Evolutionary conservation across 2,113 vertebrate species (phyloP).

Genomic region (Hyperopisus bebe): DNA sequence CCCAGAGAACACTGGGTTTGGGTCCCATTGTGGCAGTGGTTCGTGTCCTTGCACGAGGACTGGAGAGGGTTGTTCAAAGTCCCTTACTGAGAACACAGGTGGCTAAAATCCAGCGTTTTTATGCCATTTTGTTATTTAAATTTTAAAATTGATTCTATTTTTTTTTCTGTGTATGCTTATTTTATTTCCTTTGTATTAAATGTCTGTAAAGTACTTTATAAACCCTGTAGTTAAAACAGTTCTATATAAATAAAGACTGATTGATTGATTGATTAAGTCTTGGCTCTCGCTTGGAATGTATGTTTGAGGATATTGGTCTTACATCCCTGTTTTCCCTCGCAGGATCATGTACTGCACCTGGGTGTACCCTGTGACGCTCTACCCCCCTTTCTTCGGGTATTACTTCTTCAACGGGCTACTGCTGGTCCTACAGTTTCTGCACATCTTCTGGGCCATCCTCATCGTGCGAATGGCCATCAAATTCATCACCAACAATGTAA

Average conservation of each 20-base stretch:
- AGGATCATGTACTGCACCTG: constrained; percentile 89
- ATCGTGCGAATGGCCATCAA: constrained; percentile 86
- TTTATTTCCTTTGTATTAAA: not conserved
- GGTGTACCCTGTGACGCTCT: constrained; percentile 77
- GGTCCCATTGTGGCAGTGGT: not conserved
- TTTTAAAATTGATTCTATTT: not conserved
- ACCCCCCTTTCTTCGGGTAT: constrained; percentile 85
- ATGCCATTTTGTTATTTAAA: not conserved
- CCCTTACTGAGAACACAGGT: not conserved
- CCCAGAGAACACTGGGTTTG: not conserved
- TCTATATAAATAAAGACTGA: not conserved
- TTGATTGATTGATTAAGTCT: not conserved
- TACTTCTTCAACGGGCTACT: constrained; percentile 92
- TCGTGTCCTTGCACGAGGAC: not conserved
- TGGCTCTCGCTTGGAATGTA: not conserved
- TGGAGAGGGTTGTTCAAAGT: not conserved
- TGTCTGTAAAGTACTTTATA: not conserved
- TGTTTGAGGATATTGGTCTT: not conserved
- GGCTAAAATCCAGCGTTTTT: not conserved
- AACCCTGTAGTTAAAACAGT: not conserved
- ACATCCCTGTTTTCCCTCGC: constrained; percentile 7
- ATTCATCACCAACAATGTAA: constrained; percentile 87
- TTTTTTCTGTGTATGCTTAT: not conserved
- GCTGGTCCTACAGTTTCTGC: constrained; percentile 76
- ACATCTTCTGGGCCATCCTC: constrained; percentile 87